These are phyloP conservation scores for Drosophila robusta DNA, from an alignment of 2,888 invertebrate species.

Conservation along the genomic window DNA sequence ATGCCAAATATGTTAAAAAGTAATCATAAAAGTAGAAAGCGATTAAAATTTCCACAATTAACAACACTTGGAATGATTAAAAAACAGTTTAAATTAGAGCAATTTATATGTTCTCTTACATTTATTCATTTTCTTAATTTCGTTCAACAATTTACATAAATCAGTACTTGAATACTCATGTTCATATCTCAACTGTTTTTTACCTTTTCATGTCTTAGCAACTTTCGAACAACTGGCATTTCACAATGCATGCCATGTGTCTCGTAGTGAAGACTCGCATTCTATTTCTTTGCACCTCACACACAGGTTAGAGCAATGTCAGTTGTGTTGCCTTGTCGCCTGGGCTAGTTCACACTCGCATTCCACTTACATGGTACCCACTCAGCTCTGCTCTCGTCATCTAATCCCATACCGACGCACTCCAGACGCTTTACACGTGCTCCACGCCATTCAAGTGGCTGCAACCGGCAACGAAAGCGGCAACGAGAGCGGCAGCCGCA, in stretches of 20 bases:
- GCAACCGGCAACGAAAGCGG: slow-evolving; percentile 51
- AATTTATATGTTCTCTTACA: too few relatives aligned
- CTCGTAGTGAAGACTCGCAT: slow-evolving; percentile 29
- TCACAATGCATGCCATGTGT: slow-evolving; percentile 41
- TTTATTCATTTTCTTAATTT: not conserved
- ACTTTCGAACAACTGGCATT: slow-evolving; percentile 31
- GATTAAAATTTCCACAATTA: too few relatives aligned
- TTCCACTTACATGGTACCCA: slow-evolving; percentile 41
- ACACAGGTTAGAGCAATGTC: slow-evolving; percentile 10
- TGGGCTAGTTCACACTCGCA: slow-evolving; percentile 63
- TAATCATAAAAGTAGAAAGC: too few relatives aligned
- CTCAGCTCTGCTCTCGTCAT: slow-evolving; percentile 35
- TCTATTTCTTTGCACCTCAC: slow-evolving; percentile 7
- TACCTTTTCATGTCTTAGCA: slow-evolving; percentile 20
- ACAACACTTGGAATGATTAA: too few relatives aligned
- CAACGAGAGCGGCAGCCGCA: slow-evolving; percentile 49
- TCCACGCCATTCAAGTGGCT: slow-evolving; percentile 73
- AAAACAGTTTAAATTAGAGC: too few relatives aligned
- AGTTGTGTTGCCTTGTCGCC: slow-evolving; percentile 54
- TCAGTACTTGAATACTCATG: slow-evolving; percentile 4
- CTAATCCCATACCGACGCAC: slow-evolving; percentile 78
- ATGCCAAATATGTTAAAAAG: too few relatives aligned
- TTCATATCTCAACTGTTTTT: slow-evolving; percentile 14
- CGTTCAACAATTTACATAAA: not conserved
- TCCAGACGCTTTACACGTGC: slow-evolving; percentile 78